phyloP scores from a whole-genome alignment of 35 echinoderm and acorn worm genomes.

The Chiridota heheva region DNA sequence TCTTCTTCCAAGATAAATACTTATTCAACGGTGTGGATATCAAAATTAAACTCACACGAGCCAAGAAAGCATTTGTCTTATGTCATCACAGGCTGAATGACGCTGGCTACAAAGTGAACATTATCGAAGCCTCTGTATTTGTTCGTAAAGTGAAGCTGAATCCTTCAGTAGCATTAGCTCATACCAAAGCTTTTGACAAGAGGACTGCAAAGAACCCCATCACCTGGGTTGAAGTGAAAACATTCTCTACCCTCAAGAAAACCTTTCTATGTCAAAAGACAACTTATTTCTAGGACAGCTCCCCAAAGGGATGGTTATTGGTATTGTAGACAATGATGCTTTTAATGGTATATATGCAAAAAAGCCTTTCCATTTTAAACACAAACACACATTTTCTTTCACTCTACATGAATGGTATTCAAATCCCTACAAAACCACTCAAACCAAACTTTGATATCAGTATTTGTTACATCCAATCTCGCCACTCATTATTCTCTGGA shows the following conservation, averaged over 20 bases:
- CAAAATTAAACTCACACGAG: conserved; percentile 46
- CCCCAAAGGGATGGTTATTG: conserved; percentile 17
- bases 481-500: conserved; percentile 16
- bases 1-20: neutral
- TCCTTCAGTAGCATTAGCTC: conserved; percentile 31
- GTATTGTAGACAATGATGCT: conserved; percentile 15
- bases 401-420: conserved; percentile 19
- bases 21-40: conserved; percentile 55
- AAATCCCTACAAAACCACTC: conserved; percentile 8
- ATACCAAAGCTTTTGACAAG: conserved; percentile 31
- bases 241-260: conserved; percentile 25
- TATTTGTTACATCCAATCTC: neutral
- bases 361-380: conserved; percentile 46
- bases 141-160: conserved; percentile 15
- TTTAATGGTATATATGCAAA: conserved; percentile 43
- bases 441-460: conserved; percentile 7
- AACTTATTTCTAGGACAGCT: conserved; percentile 32
- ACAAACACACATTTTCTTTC: conserved; percentile 23
- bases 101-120: conserved; percentile 20
- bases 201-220: conserved; percentile 35
- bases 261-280: conserved; percentile 14
- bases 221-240: conserved; percentile 20
- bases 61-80: conserved; percentile 32
- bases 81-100: conserved; percentile 16
- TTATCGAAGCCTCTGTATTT: neutral